phyloP scores from a whole-genome alignment of 2,113 vertebrate species.

The Emydocephalus ijimae region DNA sequence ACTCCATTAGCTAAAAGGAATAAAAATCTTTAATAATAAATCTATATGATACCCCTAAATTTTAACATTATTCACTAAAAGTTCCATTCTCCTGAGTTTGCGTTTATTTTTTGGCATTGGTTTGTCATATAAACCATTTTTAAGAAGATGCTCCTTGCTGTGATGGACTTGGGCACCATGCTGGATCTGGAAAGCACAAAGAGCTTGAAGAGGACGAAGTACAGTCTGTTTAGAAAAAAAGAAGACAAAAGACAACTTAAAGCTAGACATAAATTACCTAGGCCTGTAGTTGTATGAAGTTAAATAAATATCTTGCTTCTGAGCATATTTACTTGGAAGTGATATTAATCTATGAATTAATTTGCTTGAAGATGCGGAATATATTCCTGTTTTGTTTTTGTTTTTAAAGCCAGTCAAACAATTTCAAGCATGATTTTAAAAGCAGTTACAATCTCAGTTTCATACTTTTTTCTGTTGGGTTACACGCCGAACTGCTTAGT shows the following conservation, averaged over 20 bases:
- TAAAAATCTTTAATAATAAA: conserved; percentile 32
- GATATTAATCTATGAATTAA: not conserved
- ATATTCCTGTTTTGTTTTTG: not conserved
- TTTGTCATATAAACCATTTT: conserved; percentile 89
- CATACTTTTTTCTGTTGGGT: not conserved
- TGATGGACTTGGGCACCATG: conserved; percentile 93
- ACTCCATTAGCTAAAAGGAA: conserved; percentile 35
- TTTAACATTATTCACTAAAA: conserved; percentile 84
- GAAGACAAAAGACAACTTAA: conserved; percentile 3
- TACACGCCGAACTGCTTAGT: not conserved
- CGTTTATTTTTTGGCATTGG: conserved; percentile 97
- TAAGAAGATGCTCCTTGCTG: conserved; percentile 95
- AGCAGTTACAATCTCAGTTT: not conserved
- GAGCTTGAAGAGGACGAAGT: conserved; percentile 86
- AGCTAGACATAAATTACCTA: conserved; percentile 19
- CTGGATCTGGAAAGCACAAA: conserved; percentile 96
- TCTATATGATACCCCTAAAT: conserved; percentile 68
- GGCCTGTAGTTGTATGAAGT: not conserved
- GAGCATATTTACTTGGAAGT: not conserved
- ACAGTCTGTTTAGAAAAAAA: conserved; percentile 74
- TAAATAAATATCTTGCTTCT: not conserved
- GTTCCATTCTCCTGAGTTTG: conserved; percentile 95
- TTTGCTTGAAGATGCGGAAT: not conserved
- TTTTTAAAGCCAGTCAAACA: not conserved
- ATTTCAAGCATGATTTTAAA: not conserved